Base-by-base conservation (phyloP, 2,888 invertebrate species). In the Lymantria monacha region DNA sequence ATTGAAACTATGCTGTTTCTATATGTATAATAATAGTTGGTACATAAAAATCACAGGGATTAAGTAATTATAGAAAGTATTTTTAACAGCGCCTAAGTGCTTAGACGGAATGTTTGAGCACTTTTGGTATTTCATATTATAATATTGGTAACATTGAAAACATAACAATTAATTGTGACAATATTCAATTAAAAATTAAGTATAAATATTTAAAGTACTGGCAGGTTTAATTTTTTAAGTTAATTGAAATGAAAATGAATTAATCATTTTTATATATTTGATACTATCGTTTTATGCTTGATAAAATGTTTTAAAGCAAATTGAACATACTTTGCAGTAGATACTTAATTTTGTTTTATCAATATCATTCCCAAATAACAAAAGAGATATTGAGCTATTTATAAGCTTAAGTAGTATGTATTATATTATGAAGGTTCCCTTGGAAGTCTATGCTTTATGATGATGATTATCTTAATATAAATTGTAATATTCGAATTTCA, bases 121-220 rank as follows among this genome's bases (percentile, higher is more conserved):
- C 33, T 33, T 33, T 33, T 10, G 7, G 10, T 33, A 8, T 33
- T 33, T 33, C 10, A 10, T 8, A 33, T 22, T 33, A 33, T 33
- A 33, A 5, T 5, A 10, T 33, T 33, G 33, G 33, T 10, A 33
- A 33, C 9, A 33, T 7, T 33, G 10, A 33, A 8, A 10, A 33
- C 9, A 10, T 33, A 33, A 33, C 13, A 7, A 22, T 33, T 38
- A 38, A 45, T 22, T 30, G 22, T 15, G 37, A 38, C 10, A 44
- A 44, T 14, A 33, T 41, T 30, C 46, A 48, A 59, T 56, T 50
- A 60, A 57, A 50, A 46, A 40, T 53, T 2, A 33, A 44, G 12
- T 8, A 43, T 48, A 40, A 30, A 43, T 41, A 12, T 1, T 11
- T 36, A 30, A 10, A 33, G 33, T 38, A 41, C 15, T 12, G 22